These are phyloP conservation scores for Eledona agricola DNA, from an alignment of 2,888 invertebrate genomes.

Conservation along the genomic window DNA sequence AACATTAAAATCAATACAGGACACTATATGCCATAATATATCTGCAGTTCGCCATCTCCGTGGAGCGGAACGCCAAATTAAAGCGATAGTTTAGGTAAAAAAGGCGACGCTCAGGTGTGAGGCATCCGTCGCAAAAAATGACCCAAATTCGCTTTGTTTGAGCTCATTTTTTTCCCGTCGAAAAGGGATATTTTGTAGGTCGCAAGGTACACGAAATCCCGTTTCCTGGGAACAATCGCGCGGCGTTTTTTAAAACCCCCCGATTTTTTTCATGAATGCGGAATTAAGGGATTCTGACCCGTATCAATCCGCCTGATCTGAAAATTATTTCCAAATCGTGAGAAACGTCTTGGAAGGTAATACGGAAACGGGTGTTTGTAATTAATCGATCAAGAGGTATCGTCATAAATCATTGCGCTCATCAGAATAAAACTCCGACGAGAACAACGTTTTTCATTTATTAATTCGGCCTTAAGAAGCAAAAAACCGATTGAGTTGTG, in stretches of 20 bases:
- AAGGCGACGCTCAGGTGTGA: conserved; percentile 25
- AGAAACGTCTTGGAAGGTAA: conserved; percentile 20
- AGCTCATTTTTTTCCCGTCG: conserved; percentile 37
- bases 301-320: conserved; percentile 31
- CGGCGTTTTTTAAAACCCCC: conserved; percentile 26
- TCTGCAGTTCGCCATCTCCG: conserved; percentile 61
- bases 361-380: conserved; percentile 7
- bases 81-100: conserved; percentile 16
- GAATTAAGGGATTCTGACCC: conserved; percentile 32
- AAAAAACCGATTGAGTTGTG: too few relatives aligned
- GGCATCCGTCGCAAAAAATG: conserved; percentile 25
- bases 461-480: too few relatives aligned
- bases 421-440: too few relatives aligned
- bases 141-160: conserved; percentile 32
- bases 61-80: conserved; percentile 48
- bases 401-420: too few relatives aligned
- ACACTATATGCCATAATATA: conserved; percentile 62
- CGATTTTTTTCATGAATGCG: conserved; percentile 31
- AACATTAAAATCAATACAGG: conserved; percentile 63
- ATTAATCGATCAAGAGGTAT: conserved; percentile 18
- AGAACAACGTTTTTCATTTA: too few relatives aligned
- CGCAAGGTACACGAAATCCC: conserved; percentile 45
- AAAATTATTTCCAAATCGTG: conserved; percentile 27
- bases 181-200: conserved; percentile 40
- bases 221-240: conserved; percentile 48